Percentiles rank a stretch among this genome's conserved stretches.
Conservation (phyloP, 2,113 vertebrate genomes). For the Scomber japonicus region DNA sequence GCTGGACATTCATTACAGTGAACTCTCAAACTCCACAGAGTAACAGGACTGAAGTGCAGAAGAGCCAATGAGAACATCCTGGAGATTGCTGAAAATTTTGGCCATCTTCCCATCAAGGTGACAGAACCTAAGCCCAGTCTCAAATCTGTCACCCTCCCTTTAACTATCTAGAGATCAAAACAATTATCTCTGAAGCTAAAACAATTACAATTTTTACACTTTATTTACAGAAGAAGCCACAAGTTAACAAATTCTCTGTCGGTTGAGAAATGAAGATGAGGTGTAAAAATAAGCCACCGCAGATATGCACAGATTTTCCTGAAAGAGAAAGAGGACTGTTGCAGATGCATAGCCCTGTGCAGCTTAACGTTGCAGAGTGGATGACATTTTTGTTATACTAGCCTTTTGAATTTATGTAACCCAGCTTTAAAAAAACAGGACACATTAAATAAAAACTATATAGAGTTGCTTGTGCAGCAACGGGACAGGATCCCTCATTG, state of each 20-base stretch:
- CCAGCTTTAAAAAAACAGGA: no score
- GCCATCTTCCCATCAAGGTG: no score
- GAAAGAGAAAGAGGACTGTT: no score
- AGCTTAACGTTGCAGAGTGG: no score
- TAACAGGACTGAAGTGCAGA: no score
- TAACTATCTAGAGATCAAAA: neutral
- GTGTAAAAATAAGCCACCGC: neutral
- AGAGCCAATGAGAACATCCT: no score
- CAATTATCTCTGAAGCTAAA: neutral
- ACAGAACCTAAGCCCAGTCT: no score
- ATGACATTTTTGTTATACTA: neutral
- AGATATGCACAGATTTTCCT: neutral
- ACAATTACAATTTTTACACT: neutral
- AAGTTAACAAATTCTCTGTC: neutral
- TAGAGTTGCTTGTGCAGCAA: neutral
- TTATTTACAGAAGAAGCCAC: neutral
- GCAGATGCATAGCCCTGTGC: no score
- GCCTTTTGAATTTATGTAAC: neutral
- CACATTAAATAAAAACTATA: no score
- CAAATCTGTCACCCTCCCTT: neutral
- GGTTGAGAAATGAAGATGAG: neutral
- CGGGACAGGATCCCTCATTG: neutral
- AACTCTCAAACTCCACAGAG: no score
- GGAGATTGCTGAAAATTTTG: no score
- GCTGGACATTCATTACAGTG: no score